Evolutionary conservation across 2,888 invertebrate genomes (phyloP).

Genomic region (Habrosyne pyritoides): DNA sequence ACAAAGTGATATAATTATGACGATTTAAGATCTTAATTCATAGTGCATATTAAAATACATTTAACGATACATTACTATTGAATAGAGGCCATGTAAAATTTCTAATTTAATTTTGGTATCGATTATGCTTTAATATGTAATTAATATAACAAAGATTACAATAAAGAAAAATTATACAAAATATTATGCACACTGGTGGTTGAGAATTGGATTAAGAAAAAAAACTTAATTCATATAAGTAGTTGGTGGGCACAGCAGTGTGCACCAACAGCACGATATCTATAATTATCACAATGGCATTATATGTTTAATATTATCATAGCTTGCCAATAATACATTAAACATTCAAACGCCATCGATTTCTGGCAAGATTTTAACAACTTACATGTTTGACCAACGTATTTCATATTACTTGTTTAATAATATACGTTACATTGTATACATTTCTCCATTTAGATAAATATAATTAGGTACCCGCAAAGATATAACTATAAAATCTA

Average conservation of each 20-base stretch:
- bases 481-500: slow-evolving; percentile 76
- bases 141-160: slow-evolving; percentile 32
- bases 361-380: slow-evolving; percentile 77
- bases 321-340: slow-evolving; percentile 72
- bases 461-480: slow-evolving; percentile 71
- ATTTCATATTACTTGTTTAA: slow-evolving; percentile 46
- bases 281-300: slow-evolving; percentile 76
- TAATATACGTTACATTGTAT: slow-evolving; percentile 71
- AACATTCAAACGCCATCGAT: slow-evolving; percentile 70
- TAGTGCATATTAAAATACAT: slow-evolving; percentile 64
- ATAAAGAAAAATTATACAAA: slow-evolving; percentile 33
- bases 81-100: slow-evolving; percentile 63
- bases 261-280: slow-evolving; percentile 67
- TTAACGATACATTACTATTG: slow-evolving; percentile 49
- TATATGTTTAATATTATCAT: slow-evolving; percentile 53
- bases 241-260: slow-evolving; percentile 39
- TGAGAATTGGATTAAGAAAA: not conserved
- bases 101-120: slow-evolving; percentile 61
- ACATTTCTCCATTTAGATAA: slow-evolving; percentile 68
- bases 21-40: slow-evolving; percentile 55
- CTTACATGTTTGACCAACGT: slow-evolving; percentile 44
- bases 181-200: slow-evolving; percentile 39
- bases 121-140: slow-evolving; percentile 48
- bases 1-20: slow-evolving; percentile 49
- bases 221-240: slow-evolving; percentile 15